These are phyloP conservation scores for Raja brachyura DNA, from an alignment of 2,113 vertebrate genomes.

Conservation along the genomic window DNA sequence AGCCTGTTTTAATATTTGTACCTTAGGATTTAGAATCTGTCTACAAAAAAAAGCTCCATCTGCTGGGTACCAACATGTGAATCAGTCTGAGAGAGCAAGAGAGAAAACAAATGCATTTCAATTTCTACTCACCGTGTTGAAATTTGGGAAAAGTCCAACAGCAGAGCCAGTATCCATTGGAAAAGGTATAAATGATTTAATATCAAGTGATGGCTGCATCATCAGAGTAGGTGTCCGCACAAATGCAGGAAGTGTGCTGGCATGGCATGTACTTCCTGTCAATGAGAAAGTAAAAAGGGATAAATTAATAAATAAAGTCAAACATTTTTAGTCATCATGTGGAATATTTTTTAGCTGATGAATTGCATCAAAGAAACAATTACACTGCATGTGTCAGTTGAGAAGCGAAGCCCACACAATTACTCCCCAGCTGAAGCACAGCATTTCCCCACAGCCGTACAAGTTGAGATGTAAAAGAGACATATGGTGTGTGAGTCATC, in stretches of 20 bases:
- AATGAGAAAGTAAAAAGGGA: slow-evolving; percentile 22
- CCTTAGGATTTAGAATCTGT: neutral
- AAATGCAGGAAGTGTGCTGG: slow-evolving; percentile 70
- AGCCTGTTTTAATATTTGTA: slow-evolving; percentile 1
- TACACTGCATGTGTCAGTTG: neutral
- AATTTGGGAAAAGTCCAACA: slow-evolving; percentile 91
- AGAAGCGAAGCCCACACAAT: slow-evolving; percentile 44
- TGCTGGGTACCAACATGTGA: slow-evolving; percentile 26
- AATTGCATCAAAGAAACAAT: neutral
- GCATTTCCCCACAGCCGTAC: slow-evolving; percentile 41
- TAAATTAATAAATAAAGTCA: slow-evolving; percentile 21
- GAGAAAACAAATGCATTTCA: slow-evolving; percentile 39
- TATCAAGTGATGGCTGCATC: slow-evolving; percentile 81
- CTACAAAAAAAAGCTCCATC: slow-evolving; percentile 21
- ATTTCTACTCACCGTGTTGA: slow-evolving; percentile 79
- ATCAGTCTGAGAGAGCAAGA: neutral
- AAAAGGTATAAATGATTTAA: slow-evolving; percentile 85
- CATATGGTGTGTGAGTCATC: slow-evolving; percentile 47
- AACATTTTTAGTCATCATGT: neutral
- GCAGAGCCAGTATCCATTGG: slow-evolving; percentile 77
- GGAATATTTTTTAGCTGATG: neutral
- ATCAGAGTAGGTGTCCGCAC: slow-evolving; percentile 73
- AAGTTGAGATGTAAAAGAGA: slow-evolving; percentile 41
- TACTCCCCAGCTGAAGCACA: slow-evolving; percentile 42
- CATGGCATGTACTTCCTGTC: slow-evolving; percentile 69